Conservation (phyloP, 2,888 invertebrate species). For the Scaptodrosophila latifasciaeformis region DNA sequence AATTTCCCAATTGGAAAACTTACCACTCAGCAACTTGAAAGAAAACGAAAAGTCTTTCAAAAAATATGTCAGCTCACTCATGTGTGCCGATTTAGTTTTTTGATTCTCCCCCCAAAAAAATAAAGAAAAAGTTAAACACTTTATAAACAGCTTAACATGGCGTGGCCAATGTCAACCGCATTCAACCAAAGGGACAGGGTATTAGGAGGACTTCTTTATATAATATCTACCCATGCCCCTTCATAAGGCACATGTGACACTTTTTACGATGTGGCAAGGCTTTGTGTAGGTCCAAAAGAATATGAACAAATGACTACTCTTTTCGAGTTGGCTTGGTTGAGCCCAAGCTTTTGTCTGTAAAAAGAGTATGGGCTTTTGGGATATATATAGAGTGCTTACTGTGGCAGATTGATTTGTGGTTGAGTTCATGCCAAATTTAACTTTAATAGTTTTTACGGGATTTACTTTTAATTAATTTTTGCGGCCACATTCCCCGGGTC, state of each 20-base stretch:
- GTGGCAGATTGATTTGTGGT: constrained; percentile 65
- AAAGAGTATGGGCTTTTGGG: constrained; percentile 1
- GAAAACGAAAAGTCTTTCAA: too few species aligned
- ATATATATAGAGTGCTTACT: constrained; percentile 52
- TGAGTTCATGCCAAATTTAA: constrained; percentile 66
- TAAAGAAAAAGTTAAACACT: constrained; percentile 52
- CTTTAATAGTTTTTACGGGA: constrained; percentile 66
- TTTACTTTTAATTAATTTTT: constrained; percentile 66
- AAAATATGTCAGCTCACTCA: not conserved
- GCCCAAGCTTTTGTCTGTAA: not conserved
- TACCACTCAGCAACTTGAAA: constrained; percentile 31
- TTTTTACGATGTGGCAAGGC: constrained; percentile 24
- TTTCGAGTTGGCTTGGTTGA: not conserved
- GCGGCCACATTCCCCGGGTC: constrained; percentile 31
- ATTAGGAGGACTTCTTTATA: too few species aligned
- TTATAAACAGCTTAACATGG: constrained; percentile 66
- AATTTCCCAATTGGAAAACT: too few species aligned
- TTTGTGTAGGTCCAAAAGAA: not conserved
- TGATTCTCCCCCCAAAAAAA: constrained; percentile 36
- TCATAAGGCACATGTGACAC: constrained; percentile 3
- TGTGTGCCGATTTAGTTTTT: not conserved
- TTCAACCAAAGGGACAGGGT: not conserved
- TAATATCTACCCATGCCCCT: too few species aligned
- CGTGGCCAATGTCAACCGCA: constrained; percentile 41
- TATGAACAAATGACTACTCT: not conserved